Conservation (phyloP, 1,140 invertebrate genomes). For the Atopsyche davidsoni region DNA sequence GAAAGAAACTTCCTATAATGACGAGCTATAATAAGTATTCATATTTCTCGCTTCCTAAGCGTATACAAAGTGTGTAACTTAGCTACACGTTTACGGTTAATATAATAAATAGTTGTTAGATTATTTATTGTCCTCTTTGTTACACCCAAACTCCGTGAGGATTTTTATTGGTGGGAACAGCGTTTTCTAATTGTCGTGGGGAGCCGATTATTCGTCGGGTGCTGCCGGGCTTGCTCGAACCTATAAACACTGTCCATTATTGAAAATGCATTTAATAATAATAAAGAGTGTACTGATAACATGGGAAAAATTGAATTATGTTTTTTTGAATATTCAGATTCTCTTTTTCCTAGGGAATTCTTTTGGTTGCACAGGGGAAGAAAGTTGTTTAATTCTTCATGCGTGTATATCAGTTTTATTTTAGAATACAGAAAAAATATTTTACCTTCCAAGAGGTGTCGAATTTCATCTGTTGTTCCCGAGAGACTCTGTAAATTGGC, state of each 20-base stretch:
- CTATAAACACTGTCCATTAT: conserved; percentile 48
- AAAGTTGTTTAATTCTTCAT: too few species aligned
- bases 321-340: too few species aligned
- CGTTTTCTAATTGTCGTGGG: conserved; percentile 84
- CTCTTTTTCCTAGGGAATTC: too few species aligned
- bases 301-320: too few species aligned
- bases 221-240: conserved; percentile 76
- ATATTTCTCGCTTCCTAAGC: background rate
- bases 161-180: conserved; percentile 90
- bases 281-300: too few species aligned
- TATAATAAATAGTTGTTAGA: conserved; percentile 25
- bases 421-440: conserved; percentile 12
- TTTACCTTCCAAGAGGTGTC: conserved; percentile 69
- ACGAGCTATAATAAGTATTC: background rate
- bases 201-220: conserved; percentile 85
- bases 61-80: background rate
- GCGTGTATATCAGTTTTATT: too few species aligned
- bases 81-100: conserved; percentile 11
- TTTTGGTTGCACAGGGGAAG: too few species aligned
- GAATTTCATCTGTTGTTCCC: conserved; percentile 77
- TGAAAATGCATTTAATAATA: too few species aligned
- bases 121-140: conserved; percentile 26
- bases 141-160: conserved; percentile 95
- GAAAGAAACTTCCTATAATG: background rate
- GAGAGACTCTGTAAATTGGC: conserved; percentile 83